Evolutionary conservation across 1,140 invertebrate genomes (phyloP).

Genomic region (honey bee (Apis mellifera)): Amel_HAv3.1 CM009940.2:10079001-10079500

Average conservation of each 20-base stretch:
- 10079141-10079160: not conserved
- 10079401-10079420: not conserved
- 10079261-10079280: not conserved
- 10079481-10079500: not conserved
- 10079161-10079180: not conserved
- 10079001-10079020: no score
- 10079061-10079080: not conserved
- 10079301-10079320: not conserved
- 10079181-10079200: not conserved
- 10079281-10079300: not conserved
- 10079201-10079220: not conserved
- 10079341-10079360: not conserved
- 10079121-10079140: conserved; percentile 13
- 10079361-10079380: not conserved
- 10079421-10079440: not conserved
- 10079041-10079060: no score
- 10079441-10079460: not conserved
- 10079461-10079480: not conserved
- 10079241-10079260: not conserved
- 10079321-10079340: not conserved
- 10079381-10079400: no score
- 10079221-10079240: not conserved
- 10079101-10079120: not conserved
- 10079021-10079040: no score
- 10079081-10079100: not conserved